Conservation (phyloP, 2,888 invertebrate genomes). For the Lycaena phlaeas region DNA sequence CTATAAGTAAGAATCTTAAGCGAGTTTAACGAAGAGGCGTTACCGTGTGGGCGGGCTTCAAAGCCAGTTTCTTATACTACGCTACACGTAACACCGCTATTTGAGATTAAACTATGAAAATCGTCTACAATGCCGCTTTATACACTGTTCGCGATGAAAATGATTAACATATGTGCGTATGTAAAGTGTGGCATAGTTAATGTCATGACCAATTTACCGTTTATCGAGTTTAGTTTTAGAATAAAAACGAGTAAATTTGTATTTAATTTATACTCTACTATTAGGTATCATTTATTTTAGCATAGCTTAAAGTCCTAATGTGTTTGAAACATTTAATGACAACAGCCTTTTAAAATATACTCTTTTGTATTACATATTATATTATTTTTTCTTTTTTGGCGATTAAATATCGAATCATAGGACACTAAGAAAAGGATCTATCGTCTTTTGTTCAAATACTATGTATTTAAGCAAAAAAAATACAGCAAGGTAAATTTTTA, state of each 20-base stretch:
- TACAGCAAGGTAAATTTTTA: constrained; percentile 37
- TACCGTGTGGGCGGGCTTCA: constrained; percentile 50
- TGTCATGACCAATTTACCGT: neutral
- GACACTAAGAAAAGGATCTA: neutral
- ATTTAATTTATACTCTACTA: neutral
- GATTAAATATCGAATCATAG: no score
- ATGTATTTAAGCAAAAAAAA: neutral
- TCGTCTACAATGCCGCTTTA: constrained; percentile 41
- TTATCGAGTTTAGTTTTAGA: neutral
- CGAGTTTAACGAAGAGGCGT: constrained; percentile 29
- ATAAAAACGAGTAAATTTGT: no score
- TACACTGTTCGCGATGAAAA: constrained; percentile 1
- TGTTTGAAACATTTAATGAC: no score
- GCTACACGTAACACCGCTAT: constrained; percentile 54
- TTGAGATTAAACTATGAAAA: constrained; percentile 39
- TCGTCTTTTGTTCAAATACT: constrained; percentile 1
- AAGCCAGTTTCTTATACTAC: constrained; percentile 58
- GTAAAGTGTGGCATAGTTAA: neutral
- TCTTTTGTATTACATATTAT: no score
- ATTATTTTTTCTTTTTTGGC: no score
- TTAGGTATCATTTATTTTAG: no score
- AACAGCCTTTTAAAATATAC: no score
- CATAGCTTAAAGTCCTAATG: no score
- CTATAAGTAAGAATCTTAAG: constrained; percentile 6
- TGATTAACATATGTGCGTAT: neutral